Conservation (phyloP, 2,888 invertebrate species). For the Neoascia interrupta region DNA sequence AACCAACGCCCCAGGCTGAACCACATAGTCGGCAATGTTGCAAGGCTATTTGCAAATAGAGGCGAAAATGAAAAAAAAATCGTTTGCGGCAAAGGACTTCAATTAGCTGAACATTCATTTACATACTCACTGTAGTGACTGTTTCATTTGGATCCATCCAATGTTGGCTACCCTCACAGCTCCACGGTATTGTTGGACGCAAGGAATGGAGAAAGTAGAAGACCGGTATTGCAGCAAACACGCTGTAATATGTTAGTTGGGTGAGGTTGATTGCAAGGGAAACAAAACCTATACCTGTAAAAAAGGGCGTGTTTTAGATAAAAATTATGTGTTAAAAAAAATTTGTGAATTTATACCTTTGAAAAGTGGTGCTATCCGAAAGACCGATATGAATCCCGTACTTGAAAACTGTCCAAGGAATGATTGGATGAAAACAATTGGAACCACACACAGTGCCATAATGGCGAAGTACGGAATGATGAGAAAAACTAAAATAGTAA, state of each 20-base stretch:
- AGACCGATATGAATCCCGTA: slow-evolving; percentile 89
- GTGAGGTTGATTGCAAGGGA: slow-evolving; percentile 88
- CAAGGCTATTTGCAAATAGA: slow-evolving; percentile 44
- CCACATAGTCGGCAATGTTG: slow-evolving; percentile 28
- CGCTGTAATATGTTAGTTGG: slow-evolving; percentile 86
- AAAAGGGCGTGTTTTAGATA: neutral
- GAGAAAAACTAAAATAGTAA: slow-evolving; percentile 71
- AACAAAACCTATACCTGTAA: slow-evolving; percentile 90
- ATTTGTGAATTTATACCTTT: slow-evolving; percentile 86
- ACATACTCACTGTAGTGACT: slow-evolving; percentile 53
- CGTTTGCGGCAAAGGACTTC: neutral
- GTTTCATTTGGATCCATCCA: slow-evolving; percentile 69
- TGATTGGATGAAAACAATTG: slow-evolving; percentile 92
- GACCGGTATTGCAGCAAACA: slow-evolving; percentile 80
- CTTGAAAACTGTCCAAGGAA: slow-evolving; percentile 93
- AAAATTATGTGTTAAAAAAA: no score
- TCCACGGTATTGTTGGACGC: slow-evolving; percentile 86
- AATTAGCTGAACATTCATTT: no score
- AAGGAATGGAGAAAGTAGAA: slow-evolving; percentile 87
- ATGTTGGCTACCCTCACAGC: slow-evolving; percentile 83
- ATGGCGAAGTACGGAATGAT: slow-evolving; percentile 81
- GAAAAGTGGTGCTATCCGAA: slow-evolving; percentile 90
- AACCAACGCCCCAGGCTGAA: slow-evolving; percentile 20
- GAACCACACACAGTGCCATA: slow-evolving; percentile 90
- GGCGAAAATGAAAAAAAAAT: neutral